Percentiles rank a stretch among this genome's conserved stretches.
Conservation (phyloP, 2,113 vertebrate genomes). For the Corythoichthys intestinalis region DNA sequence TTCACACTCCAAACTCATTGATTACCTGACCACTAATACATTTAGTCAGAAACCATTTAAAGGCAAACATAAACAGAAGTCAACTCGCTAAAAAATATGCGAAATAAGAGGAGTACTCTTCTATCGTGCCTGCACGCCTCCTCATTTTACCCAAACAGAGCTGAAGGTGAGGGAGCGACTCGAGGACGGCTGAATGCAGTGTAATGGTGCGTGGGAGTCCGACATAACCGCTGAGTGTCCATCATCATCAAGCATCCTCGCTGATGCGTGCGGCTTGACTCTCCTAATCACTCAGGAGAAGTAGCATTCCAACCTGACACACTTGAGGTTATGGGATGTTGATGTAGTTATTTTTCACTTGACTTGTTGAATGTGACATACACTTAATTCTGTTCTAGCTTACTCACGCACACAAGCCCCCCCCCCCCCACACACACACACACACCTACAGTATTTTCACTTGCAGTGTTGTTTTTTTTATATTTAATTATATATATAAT, state of each 20-base stretch:
- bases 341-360: constrained; percentile 38
- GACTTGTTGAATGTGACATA: constrained; percentile 56
- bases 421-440: constrained; percentile 12
- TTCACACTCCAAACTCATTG: constrained; percentile 24
- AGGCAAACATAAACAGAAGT: constrained; percentile 39
- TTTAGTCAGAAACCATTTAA: constrained; percentile 52
- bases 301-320: constrained; percentile 33
- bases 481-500: not conserved
- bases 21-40: constrained; percentile 49
- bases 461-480: constrained; percentile 2
- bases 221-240: constrained; percentile 61
- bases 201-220: constrained; percentile 60
- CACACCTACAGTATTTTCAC: not conserved
- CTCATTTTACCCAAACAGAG: constrained; percentile 62
- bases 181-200: constrained; percentile 51
- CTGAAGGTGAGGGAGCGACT: constrained; percentile 63
- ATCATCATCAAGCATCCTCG: constrained; percentile 60
- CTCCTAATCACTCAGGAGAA: constrained; percentile 42
- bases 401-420: no score
- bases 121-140: constrained; percentile 51
- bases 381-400: constrained; percentile 42
- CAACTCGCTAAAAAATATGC: constrained; percentile 43
- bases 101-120: constrained; percentile 39
- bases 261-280: constrained; percentile 52
- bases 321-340: constrained; percentile 32